Evolutionary conservation across 2,797 vertebrate species (phyloP), one percentile per base, ranked within the genome.

Genomic region (Gambusia yucatana): DNA sequence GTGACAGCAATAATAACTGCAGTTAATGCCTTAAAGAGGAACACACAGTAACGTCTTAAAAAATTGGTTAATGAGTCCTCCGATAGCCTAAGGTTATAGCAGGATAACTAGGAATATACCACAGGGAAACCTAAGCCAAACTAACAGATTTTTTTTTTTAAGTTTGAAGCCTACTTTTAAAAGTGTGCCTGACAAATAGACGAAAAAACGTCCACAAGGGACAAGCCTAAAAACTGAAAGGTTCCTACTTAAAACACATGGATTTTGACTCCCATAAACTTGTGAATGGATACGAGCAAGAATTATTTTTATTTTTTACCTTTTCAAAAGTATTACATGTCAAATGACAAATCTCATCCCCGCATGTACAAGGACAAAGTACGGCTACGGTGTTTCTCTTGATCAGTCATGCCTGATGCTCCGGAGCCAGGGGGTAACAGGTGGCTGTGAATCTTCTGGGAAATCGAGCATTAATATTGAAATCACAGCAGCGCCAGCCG

Each of bases 401-500:
- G 46, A 82, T 83, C 71, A 57, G 39, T 78, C 30, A 13, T 72
- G 39, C 84, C 73, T 73, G 57, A 33, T 20, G 72, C 52, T 84
- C 5, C 10, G 3, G 6, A 73, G 39, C 4, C 8, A 2, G 13
- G 70, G 17, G 33, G 46, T 39, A 73, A 1, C 80, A 86, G 70
- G 72, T 82, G 72, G 80, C 16, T 30, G 30, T 59, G 46, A 30
- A 52, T 52, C 75, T 63, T 78, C 41, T 33, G 71, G 72, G 76
- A 85, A 82, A 84, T 78, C 50, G 30, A 28, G n/a, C 75, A 76
- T 78, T 82, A 44, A 67, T 73, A 72, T 84, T 84, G 22, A 61
- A 57, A 50, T 74, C 48, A 55, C 79, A 85, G 63, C 75, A 84
- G 57, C 79, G 65, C 6, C 10, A 65, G 30, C 22, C 57, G 16